Conservation (phyloP, 2,888 invertebrate species). For the Drosophila leonis region DNA sequence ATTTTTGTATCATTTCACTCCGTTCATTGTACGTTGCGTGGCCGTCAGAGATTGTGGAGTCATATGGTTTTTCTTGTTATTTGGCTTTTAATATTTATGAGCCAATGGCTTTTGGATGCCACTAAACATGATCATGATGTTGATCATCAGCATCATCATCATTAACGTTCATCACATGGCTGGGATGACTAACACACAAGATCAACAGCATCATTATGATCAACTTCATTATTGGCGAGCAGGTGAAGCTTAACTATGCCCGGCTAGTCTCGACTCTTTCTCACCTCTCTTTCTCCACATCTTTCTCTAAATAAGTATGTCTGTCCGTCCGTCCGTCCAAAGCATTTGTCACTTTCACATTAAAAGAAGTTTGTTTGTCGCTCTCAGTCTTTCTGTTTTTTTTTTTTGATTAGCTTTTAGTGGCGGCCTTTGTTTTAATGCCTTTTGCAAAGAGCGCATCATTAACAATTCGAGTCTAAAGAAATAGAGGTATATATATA, state of each 20-base stretch:
- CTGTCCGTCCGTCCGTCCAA: slow-evolving; percentile 3
- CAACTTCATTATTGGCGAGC: slow-evolving; percentile 24
- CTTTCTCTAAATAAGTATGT: neutral
- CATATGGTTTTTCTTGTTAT: slow-evolving; percentile 47
- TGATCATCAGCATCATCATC: neutral
- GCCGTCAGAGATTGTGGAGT: slow-evolving; percentile 35
- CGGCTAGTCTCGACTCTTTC: slow-evolving; percentile 1
- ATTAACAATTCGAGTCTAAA: neutral
- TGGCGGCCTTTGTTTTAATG: slow-evolving; percentile 17
- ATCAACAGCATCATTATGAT: slow-evolving; percentile 17
- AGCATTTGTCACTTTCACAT: slow-evolving; percentile 77
- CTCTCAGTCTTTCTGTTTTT: slow-evolving; percentile 31
- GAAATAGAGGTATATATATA: neutral
- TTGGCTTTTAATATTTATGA: slow-evolving; percentile 59
- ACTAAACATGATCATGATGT: slow-evolving; percentile 25
- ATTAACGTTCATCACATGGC: slow-evolving; percentile 2
- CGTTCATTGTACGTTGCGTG: slow-evolving; percentile 30
- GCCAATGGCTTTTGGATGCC: slow-evolving; percentile 34
- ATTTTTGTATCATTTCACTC: slow-evolving; percentile 17
- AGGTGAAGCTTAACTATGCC: slow-evolving; percentile 49
- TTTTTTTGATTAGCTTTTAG: slow-evolving; percentile 41
- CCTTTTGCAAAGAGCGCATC: slow-evolving; percentile 8
- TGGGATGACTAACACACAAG: slow-evolving; percentile 41
- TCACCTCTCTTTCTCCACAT: slow-evolving; percentile 3
- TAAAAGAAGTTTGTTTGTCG: slow-evolving; percentile 41